Percentiles rank a stretch among this genome's conserved stretches.
Evolutionary conservation across 1,140 invertebrate genomes (phyloP).

Genomic region (Megathymus violae): DNA sequence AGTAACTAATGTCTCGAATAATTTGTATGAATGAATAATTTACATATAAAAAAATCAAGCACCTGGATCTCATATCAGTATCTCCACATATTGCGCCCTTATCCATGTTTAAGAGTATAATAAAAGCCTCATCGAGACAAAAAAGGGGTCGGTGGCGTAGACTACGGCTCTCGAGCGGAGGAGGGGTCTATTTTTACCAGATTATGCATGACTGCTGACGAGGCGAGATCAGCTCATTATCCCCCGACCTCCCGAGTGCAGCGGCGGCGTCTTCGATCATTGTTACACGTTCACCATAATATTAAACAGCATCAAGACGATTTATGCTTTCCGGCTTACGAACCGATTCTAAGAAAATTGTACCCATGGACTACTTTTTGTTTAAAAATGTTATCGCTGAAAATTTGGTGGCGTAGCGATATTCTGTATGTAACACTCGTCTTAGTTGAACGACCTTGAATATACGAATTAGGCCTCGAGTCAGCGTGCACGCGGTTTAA

Average conservation of each 20-base stretch:
- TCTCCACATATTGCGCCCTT: neutral
- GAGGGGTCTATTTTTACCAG: slow-evolving; percentile 74
- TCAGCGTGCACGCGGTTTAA: too few relatives aligned
- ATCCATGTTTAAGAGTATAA: slow-evolving; percentile 44
- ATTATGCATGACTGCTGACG: slow-evolving; percentile 69
- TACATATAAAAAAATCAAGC: too few relatives aligned
- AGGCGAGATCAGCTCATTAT: slow-evolving; percentile 42
- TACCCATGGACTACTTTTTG: too few relatives aligned
- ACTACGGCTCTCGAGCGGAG: slow-evolving; percentile 56
- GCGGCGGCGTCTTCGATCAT: slow-evolving; percentile 15
- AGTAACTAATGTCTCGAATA: too few relatives aligned
- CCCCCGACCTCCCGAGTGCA: slow-evolving; percentile 12
- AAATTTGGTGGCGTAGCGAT: too few relatives aligned
- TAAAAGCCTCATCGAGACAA: slow-evolving; percentile 61
- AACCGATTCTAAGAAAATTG: neutral
- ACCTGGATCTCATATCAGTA: too few relatives aligned
- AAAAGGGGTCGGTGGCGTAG: slow-evolving; percentile 51
- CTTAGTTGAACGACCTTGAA: too few relatives aligned
- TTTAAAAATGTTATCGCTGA: too few relatives aligned
- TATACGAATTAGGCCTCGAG: too few relatives aligned
- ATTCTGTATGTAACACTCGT: too few relatives aligned
- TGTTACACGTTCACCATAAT: slow-evolving; percentile 9
- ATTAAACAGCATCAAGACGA: slow-evolving; percentile 1
- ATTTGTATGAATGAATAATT: too few relatives aligned
- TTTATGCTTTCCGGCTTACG: neutral